Percentiles rank a stretch among this genome's conserved stretches.
Evolutionary conservation across 2,113 vertebrate species (phyloP).

Genomic region (Cephalophus harveyi): DNA sequence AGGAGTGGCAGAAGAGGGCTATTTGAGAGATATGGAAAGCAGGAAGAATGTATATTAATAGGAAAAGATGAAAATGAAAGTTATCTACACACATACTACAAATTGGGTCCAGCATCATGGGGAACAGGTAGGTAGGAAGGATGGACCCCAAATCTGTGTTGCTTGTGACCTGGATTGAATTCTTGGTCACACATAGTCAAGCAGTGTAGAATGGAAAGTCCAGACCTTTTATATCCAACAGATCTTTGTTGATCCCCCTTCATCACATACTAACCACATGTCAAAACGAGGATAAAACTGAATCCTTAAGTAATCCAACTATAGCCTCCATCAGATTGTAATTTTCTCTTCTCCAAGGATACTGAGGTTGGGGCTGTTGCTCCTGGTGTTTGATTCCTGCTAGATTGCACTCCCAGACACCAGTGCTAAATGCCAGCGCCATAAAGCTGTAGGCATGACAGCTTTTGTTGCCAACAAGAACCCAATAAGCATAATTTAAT

Average conservation of each 20-base stretch:
- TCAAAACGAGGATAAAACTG: conserved; percentile 26
- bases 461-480: background rate
- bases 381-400: background rate
- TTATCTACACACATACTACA: background rate
- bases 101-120: background rate
- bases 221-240: background rate
- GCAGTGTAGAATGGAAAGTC: background rate
- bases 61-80: background rate
- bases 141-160: background rate
- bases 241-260: background rate
- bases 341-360: background rate
- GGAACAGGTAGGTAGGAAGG: background rate
- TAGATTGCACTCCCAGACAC: background rate
- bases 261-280: background rate
- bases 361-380: background rate
- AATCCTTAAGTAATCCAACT: conserved; percentile 25
- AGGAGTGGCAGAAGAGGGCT: background rate
- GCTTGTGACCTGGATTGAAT: background rate
- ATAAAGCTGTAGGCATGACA: background rate
- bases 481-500: conserved; percentile 7
- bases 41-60: background rate
- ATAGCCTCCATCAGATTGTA: background rate
- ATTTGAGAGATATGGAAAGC: background rate
- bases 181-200: background rate
- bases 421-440: background rate